Evolutionary conservation across 2,888 invertebrate genomes (phyloP).

Genomic region (Adineta ricciae): DNA sequence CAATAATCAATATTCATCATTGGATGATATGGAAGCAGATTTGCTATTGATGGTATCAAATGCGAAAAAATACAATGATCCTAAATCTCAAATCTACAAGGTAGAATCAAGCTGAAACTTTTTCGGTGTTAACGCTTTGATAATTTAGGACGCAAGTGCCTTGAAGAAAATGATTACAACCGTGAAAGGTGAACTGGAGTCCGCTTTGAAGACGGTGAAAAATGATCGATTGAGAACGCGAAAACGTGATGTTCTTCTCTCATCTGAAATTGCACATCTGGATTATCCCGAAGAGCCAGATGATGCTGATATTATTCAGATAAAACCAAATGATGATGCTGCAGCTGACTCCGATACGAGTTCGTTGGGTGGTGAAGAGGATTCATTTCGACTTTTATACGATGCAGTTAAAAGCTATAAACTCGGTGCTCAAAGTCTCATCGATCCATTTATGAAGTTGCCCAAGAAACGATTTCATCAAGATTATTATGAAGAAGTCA

Average conservation of each 20-base stretch:
- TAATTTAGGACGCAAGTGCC: conserved; percentile 65
- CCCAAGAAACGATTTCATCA: conserved; percentile 78
- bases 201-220: neutral
- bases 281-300: neutral
- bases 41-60: conserved; percentile 79
- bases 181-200: conserved; percentile 23
- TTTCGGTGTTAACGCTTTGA: conserved; percentile 21
- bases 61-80: conserved; percentile 88
- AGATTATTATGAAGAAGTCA: conserved; percentile 92
- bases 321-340: neutral
- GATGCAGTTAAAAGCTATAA: conserved; percentile 61
- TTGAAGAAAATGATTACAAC: conserved; percentile 64
- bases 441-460: conserved; percentile 82
- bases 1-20: conserved; percentile 64
- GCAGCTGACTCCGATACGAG: neutral
- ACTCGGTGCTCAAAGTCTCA: conserved; percentile 63
- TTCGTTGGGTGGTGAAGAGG: conserved; percentile 51
- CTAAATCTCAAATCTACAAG: conserved; percentile 87
- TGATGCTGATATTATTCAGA: neutral
- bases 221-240: conserved; percentile 15
- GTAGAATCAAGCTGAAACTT: conserved; percentile 42
- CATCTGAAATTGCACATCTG: neutral
- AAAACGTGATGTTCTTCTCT: neutral
- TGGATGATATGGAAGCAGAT: conserved; percentile 79
- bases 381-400: conserved; percentile 54